These are phyloP conservation scores for Seladonia tumulorum DNA, from an alignment of 2,888 invertebrate species.

Conservation along the genomic window DNA sequence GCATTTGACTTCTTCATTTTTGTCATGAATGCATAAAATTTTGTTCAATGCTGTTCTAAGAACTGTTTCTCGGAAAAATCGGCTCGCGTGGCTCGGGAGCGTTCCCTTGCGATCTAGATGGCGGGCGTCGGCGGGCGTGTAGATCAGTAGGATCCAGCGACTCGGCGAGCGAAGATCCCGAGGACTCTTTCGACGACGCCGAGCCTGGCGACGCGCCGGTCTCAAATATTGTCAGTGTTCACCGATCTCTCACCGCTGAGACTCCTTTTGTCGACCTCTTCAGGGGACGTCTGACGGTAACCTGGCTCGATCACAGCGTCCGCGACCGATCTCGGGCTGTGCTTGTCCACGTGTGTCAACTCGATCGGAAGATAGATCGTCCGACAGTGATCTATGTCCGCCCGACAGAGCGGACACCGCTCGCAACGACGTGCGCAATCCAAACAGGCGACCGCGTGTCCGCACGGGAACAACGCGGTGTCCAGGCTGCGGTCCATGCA, in stretches of 20 bases:
- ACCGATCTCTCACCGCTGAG: constrained; percentile 68
- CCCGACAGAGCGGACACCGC: constrained; percentile 91
- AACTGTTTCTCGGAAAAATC: neutral
- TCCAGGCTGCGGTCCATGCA: constrained; percentile 94
- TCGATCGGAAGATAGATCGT: constrained; percentile 90
- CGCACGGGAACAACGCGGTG: constrained; percentile 94
- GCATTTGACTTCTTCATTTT: no score
- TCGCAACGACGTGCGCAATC: constrained; percentile 91
- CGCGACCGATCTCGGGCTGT: constrained; percentile 74
- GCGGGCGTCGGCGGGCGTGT: neutral
- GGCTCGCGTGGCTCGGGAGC: neutral
- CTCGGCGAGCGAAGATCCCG: constrained; percentile 76
- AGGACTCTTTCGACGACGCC: constrained; percentile 71
- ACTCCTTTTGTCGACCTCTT: constrained; percentile 74
- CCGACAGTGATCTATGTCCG: constrained; percentile 89
- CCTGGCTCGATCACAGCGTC: constrained; percentile 66
- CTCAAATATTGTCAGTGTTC: constrained; percentile 78
- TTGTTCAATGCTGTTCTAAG: neutral
- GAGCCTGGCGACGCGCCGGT: constrained; percentile 63
- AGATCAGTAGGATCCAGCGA: constrained; percentile 28
- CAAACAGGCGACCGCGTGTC: constrained; percentile 93
- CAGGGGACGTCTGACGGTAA: constrained; percentile 68
- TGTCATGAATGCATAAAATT: no score
- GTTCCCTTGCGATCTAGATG: neutral
- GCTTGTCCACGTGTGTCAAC: constrained; percentile 83